Percentiles rank a stretch among this genome's conserved stretches.
These are phyloP conservation scores for Argyresthia albistria DNA, from an alignment of 2,888 invertebrate genomes.

Conservation along the genomic window DNA sequence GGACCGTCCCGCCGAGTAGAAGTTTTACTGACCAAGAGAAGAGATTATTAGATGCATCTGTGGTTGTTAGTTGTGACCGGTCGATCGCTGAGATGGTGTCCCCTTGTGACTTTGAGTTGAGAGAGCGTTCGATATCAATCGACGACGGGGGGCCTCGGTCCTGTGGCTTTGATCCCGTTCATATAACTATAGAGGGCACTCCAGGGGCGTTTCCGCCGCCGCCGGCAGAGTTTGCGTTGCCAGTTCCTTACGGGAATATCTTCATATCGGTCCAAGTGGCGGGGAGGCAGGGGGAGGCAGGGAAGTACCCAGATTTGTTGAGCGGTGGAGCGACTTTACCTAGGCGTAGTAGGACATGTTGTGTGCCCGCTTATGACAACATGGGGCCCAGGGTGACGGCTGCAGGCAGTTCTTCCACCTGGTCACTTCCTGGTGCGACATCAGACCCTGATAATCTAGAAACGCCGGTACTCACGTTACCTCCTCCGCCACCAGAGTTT, in stretches of 20 bases:
- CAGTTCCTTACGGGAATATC: constrained; percentile 78
- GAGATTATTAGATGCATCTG: constrained; percentile 85
- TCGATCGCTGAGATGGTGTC: constrained; percentile 77
- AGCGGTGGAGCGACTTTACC: constrained; percentile 62
- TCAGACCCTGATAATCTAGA: constrained; percentile 49
- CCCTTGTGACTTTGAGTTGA: constrained; percentile 64
- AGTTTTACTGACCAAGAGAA: constrained; percentile 92
- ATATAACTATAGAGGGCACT: constrained; percentile 74
- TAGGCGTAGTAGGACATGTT: constrained; percentile 58
- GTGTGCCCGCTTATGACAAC: constrained; percentile 86
- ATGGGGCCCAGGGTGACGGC: constrained; percentile 94
- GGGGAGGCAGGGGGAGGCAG: constrained; percentile 47
- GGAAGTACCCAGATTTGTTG: constrained; percentile 83
- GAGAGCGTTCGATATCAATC: constrained; percentile 46
- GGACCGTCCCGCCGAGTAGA: constrained; percentile 75
- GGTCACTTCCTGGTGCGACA: constrained; percentile 80
- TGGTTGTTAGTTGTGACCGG: constrained; percentile 74
- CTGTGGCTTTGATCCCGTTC: constrained; percentile 73
- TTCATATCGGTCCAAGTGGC: constrained; percentile 89
- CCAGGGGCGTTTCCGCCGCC: constrained; percentile 63
- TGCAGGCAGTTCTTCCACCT: constrained; percentile 84
- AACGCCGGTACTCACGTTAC: constrained; percentile 57
- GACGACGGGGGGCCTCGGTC: constrained; percentile 57
- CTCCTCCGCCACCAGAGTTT: constrained; percentile 72
- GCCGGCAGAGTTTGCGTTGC: constrained; percentile 70